Evolutionary conservation across 2,797 vertebrate genomes (phyloP).

Genomic region (Lophotriccus pileatus): DNA sequence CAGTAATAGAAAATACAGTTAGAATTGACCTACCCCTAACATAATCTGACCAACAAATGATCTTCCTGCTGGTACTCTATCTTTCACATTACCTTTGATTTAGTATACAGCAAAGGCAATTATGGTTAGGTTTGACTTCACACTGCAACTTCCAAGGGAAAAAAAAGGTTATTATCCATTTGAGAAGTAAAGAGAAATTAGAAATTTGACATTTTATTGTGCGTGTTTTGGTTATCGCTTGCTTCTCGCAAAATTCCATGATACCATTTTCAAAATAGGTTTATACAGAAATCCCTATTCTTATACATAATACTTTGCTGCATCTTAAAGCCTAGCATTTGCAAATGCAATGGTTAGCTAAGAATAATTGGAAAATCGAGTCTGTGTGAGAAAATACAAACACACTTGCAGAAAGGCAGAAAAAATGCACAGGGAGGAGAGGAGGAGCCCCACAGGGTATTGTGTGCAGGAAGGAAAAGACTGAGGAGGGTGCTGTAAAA

Average conservation of each 20-base stretch:
- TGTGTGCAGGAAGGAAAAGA: background rate
- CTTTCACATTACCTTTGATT: background rate
- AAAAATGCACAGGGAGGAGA: background rate
- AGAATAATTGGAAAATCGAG: background rate
- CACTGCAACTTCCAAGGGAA: background rate
- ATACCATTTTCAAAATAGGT: background rate
- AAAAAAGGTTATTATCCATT: background rate
- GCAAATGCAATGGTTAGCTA: background rate
- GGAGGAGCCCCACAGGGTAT: background rate
- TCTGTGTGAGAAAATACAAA: background rate
- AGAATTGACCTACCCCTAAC: background rate
- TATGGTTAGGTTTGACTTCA: background rate
- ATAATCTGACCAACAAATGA: background rate
- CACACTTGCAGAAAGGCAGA: background rate
- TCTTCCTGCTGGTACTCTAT: background rate
- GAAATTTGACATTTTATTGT: background rate
- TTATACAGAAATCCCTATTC: background rate
- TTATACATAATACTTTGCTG: background rate
- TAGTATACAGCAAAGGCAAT: background rate
- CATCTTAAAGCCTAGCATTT: background rate
- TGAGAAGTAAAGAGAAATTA: background rate
- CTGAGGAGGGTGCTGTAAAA: background rate
- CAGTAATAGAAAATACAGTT: background rate
- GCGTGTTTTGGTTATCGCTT: background rate
- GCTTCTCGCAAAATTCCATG: rapidly evolving